phyloP scores from a whole-genome alignment of 1,140 invertebrate species.

The Drosophila melanogaster region DNA sequence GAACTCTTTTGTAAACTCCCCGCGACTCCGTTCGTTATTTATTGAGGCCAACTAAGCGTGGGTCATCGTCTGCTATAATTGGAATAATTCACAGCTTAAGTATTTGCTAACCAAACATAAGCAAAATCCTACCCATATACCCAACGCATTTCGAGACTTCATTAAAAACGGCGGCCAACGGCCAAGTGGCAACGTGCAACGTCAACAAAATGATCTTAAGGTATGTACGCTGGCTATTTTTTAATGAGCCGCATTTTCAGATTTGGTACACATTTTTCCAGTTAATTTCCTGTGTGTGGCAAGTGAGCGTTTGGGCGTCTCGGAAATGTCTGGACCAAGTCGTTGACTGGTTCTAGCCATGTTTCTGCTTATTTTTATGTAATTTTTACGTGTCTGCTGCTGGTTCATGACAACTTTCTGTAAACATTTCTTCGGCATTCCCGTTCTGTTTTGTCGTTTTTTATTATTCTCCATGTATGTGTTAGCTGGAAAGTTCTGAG shows the following conservation, averaged over 20 bases:
- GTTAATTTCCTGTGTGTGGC: conserved; percentile 59
- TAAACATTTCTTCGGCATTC: conserved; percentile 37
- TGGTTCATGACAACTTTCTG: conserved; percentile 49
- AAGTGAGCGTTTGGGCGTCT: conserved; percentile 26
- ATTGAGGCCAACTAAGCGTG: conserved; percentile 67
- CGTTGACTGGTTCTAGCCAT: conserved; percentile 32
- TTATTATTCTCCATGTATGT: conserved; percentile 26
- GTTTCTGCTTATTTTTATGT: conserved; percentile 47
- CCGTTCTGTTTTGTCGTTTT: conserved; percentile 22
- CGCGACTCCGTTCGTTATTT: conserved; percentile 30
- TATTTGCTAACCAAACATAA: conserved; percentile 38
- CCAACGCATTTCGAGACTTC: conserved; percentile 68
- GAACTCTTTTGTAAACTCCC: conserved; percentile 40
- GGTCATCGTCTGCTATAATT: conserved; percentile 60
- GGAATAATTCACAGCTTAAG: conserved; percentile 62
- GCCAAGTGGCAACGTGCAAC: conserved; percentile 69
- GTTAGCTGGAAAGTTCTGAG: conserved; percentile 57
- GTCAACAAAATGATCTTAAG: conserved; percentile 81
- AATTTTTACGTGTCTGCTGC: conserved; percentile 52
- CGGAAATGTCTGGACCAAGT: conserved; percentile 16
- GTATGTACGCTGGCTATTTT: conserved; percentile 64
- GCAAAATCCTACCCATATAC: conserved; percentile 8
- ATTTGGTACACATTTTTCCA: conserved; percentile 56
- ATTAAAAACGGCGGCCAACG: conserved; percentile 64
- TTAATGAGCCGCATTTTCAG: conserved; percentile 56